These are phyloP conservation scores for Malurus melanocephalus DNA, from an alignment of 2,113 vertebrate species.

Conservation along the genomic window DNA sequence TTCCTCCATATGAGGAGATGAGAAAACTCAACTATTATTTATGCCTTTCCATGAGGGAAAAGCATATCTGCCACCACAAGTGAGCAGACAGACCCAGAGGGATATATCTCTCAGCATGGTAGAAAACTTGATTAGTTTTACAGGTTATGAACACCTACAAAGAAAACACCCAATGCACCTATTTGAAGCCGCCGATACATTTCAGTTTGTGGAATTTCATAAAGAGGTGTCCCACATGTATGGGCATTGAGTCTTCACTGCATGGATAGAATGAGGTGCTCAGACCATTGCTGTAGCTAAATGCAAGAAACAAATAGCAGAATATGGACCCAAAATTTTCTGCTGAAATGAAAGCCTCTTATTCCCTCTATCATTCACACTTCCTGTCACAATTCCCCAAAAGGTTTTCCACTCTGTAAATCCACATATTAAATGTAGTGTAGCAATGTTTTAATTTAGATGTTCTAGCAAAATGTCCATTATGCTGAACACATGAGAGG, in stretches of 20 bases:
- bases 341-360: not conserved
- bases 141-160: not conserved
- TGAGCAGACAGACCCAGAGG: not conserved
- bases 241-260: not conserved
- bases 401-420: not conserved
- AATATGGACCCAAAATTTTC: not conserved
- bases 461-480: not conserved
- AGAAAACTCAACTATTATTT: not conserved
- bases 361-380: not conserved
- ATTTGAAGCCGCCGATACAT: not conserved
- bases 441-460: not conserved
- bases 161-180: not conserved
- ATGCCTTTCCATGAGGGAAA: not conserved
- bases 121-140: not conserved
- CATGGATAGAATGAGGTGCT: not conserved
- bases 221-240: not conserved
- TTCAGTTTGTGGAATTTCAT: not conserved
- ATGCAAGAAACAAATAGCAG: not conserved
- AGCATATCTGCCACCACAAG: not conserved
- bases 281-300: accelerated
- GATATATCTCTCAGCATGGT: not conserved
- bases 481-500: not conserved
- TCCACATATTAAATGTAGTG: not conserved
- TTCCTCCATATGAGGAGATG: not conserved
- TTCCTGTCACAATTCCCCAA: accelerated